Base-by-base conservation (phyloP, 2,797 vertebrate genomes). In the Amblyopsis hoosieri region DNA sequence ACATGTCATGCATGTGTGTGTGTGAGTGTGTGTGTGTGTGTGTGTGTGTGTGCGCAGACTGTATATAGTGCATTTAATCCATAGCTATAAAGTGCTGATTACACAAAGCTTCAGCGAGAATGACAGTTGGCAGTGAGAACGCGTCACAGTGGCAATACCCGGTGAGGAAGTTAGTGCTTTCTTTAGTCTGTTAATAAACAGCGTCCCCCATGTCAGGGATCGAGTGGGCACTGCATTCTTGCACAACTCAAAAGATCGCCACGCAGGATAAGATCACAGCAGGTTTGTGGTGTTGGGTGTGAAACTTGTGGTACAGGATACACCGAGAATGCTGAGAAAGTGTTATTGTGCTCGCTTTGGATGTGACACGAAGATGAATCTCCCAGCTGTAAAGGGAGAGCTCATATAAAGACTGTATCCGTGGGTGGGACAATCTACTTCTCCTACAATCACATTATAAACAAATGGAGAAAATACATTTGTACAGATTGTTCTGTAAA, bases 171-270 rank as follows among this genome's bases (percentile, higher is more conserved):
- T 91, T 74, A 78, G 88, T 87, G 87, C 83, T 83, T 82, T 89
- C 83, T 90, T 92, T 93, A 93, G 90, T 93, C 83, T 77, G 90
- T 93, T 94, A 92, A 92, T 91, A 80, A 86, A 79, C 89, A 80
- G 80, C 83, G 83, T 75, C 89, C 78, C 81, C 88, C 74, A 78
- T 80, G 79, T 89, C 81, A 37, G 31, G 31, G 54, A 59, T 59
- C 29, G 8, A 11, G 78, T 79, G 77, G 78, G 85, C 81, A 82
- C 66, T 80, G 66, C 57, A 79, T 78, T 83, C 77, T 85, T 82
- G 81, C 81, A 82, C 63, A 82, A 78, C 69, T 78, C 74, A 71
- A 84, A 85, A 37, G 76, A 85, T 84, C 78, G 77, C 77, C 86
- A 92, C 79, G 69, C 82, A 60, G 85, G 90, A 92, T 92, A 93